Evolutionary conservation across 1,140 invertebrate genomes (phyloP).

Genomic region (Matsumurasca onukii): DNA sequence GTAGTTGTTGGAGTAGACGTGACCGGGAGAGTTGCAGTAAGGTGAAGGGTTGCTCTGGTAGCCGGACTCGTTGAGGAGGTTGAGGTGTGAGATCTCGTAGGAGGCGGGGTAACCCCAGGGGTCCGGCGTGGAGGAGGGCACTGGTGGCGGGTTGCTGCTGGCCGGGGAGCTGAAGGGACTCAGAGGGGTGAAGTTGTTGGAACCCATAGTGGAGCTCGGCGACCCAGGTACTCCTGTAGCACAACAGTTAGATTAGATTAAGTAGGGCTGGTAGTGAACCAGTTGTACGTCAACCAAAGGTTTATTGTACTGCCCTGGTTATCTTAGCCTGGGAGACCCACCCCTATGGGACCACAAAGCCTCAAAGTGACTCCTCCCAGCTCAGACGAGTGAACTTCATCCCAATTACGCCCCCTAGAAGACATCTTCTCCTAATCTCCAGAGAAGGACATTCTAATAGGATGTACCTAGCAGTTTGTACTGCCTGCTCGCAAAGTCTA

Average conservation of each 20-base stretch:
- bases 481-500: too few relatives aligned
- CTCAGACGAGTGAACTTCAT: too few relatives aligned
- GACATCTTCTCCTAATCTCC: too few relatives aligned
- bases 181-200: slow-evolving; percentile 56
- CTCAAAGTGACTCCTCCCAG: too few relatives aligned
- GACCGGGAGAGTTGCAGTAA: slow-evolving; percentile 47
- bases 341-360: too few relatives aligned
- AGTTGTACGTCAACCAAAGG: too few relatives aligned
- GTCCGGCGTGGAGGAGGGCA: slow-evolving; percentile 50
- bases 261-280: too few relatives aligned
- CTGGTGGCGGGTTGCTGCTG: slow-evolving; percentile 59
- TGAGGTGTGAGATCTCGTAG: slow-evolving; percentile 60
- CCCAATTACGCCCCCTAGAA: too few relatives aligned
- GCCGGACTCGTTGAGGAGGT: slow-evolving; percentile 67
- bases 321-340: too few relatives aligned
- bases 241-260: background rate
- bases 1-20: slow-evolving; percentile 40
- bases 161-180: slow-evolving; percentile 63
- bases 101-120: slow-evolving; percentile 70
- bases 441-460: too few relatives aligned
- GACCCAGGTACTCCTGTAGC: slow-evolving; percentile 32
- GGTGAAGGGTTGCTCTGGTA: slow-evolving; percentile 54
- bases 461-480: too few relatives aligned
- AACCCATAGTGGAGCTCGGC: slow-evolving; percentile 34
- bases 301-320: too few relatives aligned